Evolutionary conservation across 2,888 invertebrate species (phyloP).

Genomic region (Ectemnius lituratus): DNA sequence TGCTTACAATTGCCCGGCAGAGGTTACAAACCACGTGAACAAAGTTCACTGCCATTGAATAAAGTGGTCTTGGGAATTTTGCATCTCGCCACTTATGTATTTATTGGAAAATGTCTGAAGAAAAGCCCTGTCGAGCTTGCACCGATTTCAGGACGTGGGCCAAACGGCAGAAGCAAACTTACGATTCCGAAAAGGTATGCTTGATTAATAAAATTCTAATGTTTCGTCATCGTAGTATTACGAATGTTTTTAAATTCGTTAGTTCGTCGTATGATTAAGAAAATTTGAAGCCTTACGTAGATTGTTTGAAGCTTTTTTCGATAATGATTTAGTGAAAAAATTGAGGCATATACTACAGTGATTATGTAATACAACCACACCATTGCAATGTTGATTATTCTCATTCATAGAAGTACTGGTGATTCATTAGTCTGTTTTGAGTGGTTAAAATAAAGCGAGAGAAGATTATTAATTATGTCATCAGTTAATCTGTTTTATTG

Average conservation of each 20-base stretch:
- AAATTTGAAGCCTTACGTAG: too few relatives aligned
- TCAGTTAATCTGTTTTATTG: too few relatives aligned
- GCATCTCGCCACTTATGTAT: neutral
- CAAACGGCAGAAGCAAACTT: conserved; percentile 80
- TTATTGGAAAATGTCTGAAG: conserved; percentile 62
- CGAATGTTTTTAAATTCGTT: neutral
- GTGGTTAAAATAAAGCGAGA: neutral
- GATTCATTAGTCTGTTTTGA: neutral
- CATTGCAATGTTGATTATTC: too few relatives aligned
- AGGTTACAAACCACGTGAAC: conserved; percentile 45
- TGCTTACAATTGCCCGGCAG: neutral
- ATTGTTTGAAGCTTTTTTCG: too few relatives aligned
- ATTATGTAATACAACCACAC: too few relatives aligned
- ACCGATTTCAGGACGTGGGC: conserved; percentile 87
- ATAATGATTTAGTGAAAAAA: too few relatives aligned
- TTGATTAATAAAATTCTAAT: neutral
- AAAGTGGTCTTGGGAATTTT: conserved; percentile 25
- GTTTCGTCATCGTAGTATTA: neutral
- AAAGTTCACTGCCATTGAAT: neutral
- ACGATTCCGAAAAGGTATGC: conserved; percentile 71
- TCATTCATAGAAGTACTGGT: neutral
- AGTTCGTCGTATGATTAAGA: neutral
- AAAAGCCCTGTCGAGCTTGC: conserved; percentile 84
- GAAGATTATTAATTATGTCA: neutral
- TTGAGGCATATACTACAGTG: too few relatives aligned